Conservation (phyloP, 2,113 vertebrate genomes). For the Mirounga angustirostris region DNA sequence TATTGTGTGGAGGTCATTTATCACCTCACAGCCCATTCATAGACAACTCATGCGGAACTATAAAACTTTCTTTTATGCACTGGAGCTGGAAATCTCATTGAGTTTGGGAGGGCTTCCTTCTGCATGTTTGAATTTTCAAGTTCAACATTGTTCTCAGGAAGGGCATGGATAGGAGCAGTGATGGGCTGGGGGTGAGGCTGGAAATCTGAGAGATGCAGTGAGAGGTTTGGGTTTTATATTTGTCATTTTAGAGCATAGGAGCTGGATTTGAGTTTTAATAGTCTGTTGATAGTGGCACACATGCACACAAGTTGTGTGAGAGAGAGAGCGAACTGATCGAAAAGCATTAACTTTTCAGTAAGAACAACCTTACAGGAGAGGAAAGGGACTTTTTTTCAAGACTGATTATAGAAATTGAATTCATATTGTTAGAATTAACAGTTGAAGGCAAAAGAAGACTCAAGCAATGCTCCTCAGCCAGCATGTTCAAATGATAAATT, state of each 20-base stretch:
- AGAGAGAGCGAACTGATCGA: slow-evolving; percentile 10
- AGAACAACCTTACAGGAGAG: slow-evolving; percentile 69
- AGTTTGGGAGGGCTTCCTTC: background rate
- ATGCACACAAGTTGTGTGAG: background rate
- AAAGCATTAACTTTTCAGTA: slow-evolving; percentile 56
- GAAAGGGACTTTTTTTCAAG: slow-evolving; percentile 71
- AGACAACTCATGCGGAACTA: slow-evolving; percentile 70
- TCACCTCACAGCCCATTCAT: slow-evolving; percentile 56
- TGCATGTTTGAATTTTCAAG: background rate
- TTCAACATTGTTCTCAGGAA: background rate
- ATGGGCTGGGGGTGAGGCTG: background rate
- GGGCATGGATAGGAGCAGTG: background rate
- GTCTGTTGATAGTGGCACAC: background rate
- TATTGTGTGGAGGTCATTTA: slow-evolving; percentile 75
- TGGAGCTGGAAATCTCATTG: slow-evolving; percentile 22
- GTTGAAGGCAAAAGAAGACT: slow-evolving; percentile 82
- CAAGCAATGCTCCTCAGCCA: slow-evolving; percentile 78
- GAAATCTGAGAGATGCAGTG: background rate
- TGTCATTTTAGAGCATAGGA: slow-evolving; percentile 4
- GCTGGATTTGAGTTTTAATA: slow-evolving; percentile 67
- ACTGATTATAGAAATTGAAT: slow-evolving; percentile 82
- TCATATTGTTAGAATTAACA: slow-evolving; percentile 85
- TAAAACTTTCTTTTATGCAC: slow-evolving; percentile 55
- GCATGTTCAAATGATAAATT: slow-evolving; percentile 86
- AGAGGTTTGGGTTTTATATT: background rate